phyloP scores from a whole-genome alignment of 2,797 vertebrate species.

The Spheniscus humboldti region DNA sequence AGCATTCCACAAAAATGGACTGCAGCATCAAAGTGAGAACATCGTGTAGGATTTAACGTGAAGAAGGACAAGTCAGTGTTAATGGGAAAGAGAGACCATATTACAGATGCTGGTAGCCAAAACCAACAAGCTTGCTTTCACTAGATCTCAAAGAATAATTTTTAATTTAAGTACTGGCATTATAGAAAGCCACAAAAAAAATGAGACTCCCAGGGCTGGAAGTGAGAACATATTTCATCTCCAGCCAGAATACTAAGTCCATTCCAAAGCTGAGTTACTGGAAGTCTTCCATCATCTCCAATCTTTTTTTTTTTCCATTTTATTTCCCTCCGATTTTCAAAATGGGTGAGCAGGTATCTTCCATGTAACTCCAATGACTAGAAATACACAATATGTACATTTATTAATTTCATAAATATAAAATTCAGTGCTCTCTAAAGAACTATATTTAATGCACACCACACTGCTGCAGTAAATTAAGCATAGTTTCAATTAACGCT shows the following conservation, averaged over 20 bases:
- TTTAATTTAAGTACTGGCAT: conserved; percentile 11
- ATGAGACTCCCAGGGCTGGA: not conserved
- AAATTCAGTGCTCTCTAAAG: not conserved
- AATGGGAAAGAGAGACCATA: not conserved
- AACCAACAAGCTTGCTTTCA: conserved; percentile 34
- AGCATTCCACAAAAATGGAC: not conserved
- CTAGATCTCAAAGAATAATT: conserved; percentile 30
- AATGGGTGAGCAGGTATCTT: not conserved
- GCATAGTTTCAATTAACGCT: not conserved
- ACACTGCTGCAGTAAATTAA: not conserved
- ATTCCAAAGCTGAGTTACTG: not conserved
- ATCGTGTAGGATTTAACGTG: not conserved
- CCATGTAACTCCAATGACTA: not conserved
- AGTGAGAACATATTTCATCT: conserved; percentile 13
- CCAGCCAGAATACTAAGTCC: not conserved
- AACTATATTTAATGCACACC: not conserved
- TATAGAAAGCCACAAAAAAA: conserved; percentile 18
- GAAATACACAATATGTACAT: not conserved
- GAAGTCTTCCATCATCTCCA: not conserved
- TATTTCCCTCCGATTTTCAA: not conserved
- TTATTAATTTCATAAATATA: not conserved
- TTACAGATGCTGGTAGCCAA: not conserved
- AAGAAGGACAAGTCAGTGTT: not conserved
- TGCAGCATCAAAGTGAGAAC: not conserved
- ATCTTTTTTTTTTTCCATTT: not conserved